A percentile compares a stretch with the other conserved stretches of the same genome.
Conservation (phyloP, 2,888 invertebrate species). For the Megastigmus dorsalis region DNA sequence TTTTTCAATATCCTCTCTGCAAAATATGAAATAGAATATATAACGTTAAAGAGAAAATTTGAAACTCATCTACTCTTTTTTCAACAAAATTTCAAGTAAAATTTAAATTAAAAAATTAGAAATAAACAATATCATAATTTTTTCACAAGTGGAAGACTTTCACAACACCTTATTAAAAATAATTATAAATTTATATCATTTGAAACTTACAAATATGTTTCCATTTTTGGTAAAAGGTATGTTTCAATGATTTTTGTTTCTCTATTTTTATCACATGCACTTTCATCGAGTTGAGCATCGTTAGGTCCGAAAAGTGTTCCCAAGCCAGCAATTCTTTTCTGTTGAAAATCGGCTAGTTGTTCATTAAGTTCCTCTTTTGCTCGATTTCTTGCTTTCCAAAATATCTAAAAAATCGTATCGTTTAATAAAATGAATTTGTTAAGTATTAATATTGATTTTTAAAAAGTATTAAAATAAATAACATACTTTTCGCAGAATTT, state of each 20-base stretch:
- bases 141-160: too few relatives aligned
- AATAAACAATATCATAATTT: too few relatives aligned
- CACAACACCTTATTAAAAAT: too few relatives aligned
- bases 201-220: conserved; percentile 79
- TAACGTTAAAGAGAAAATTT: too few relatives aligned
- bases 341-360: conserved; percentile 89
- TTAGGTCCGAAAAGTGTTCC: conserved; percentile 92
- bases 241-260: conserved; percentile 86
- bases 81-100: conserved; percentile 15
- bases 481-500: conserved; percentile 85
- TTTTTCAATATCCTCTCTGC: conserved; percentile 80
- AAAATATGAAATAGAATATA: conserved; percentile 60
- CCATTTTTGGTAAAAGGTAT: conserved; percentile 83
- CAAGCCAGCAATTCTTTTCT: conserved; percentile 91
- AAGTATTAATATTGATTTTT: not conserved
- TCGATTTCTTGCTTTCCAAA: conserved; percentile 89
- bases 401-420: conserved; percentile 78
- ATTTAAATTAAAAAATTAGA: not conserved
- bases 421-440: too few relatives aligned
- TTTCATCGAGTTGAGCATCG: conserved; percentile 86
- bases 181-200: conserved; percentile 13
- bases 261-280: conserved; percentile 85
- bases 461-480: not conserved
- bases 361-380: conserved; percentile 88
- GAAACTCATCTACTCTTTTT: too few relatives aligned